Evolutionary conservation across 2,888 invertebrate genomes (phyloP), one percentile per base, ranked within the genome.

Genomic region (Laspeyria flexula): DNA sequence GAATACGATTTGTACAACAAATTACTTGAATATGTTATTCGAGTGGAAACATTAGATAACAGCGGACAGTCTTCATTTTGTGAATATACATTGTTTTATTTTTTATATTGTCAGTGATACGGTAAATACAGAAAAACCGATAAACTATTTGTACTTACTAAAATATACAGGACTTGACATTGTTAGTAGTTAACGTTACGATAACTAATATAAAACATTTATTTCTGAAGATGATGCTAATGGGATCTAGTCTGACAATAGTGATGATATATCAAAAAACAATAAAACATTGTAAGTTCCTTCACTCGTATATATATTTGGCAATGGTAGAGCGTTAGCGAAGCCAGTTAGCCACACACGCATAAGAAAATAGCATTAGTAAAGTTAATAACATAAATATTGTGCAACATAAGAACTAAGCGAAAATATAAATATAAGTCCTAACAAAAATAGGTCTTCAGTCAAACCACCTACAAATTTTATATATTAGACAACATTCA

Each of bases 1-100:
- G 43, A 55, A 65, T 65, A 69, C 52, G 55, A 61, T 62, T 66
- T 66, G 64, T 67, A 69, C 66, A 67, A 68, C 50, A 68, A 60
- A 62, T 64, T 50, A 45, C 18, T 44, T 45, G 38, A 25, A 27
- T 33, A 15, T 35, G 38, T 38, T 46, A 39, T 50, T 53, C 40
- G 38, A 51, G 54, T 51, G 55, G 33, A 46, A 43, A 55, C 23
- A 30, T 45, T 53, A 46, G 18, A 35, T 50, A 43, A 31, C 23
- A 55, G 50, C 27, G 16, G 34, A 47, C 50, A 54, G 65, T 57
- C 49, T 47, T 52, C 18, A 33, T 55, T 46, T 48, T 46, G 48
- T 43, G 51, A 51, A 60, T 34, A 39, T 34, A 41, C 37, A 40
- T 41, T 33, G 30, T 47, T 21, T 9, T 30, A 50, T 23, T 42